Base-by-base conservation (phyloP, 2,113 vertebrate species). In the Ahaetulla prasina region DNA sequence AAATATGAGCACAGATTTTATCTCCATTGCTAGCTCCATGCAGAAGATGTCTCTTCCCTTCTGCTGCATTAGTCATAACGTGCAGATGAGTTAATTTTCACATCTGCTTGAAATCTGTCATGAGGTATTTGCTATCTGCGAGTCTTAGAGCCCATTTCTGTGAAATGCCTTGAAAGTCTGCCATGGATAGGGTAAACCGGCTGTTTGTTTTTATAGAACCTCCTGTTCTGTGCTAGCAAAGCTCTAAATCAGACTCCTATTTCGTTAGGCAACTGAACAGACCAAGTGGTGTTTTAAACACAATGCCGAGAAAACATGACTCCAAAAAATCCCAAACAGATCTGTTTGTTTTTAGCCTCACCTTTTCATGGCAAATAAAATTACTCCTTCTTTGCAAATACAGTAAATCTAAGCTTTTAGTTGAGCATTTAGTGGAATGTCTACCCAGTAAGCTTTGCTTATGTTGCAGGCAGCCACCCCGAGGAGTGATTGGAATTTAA, bases 401-500 rank as follows among this genome's bases (percentile, higher is more conserved):
- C 92, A 96, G 95, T 95, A 97, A 96, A 97, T 95, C 94, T 95
- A 94, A 97, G 96, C 92, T 96, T 97, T 98, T 96, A 97, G 96
- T 96, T 96, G 95, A 97, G 95, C 96, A 90, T 96, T 97, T 97
- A 97, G 95, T 96, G 95, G 95, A 97, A 97, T 89, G 94, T 95
- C 96, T 97, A 98, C 95, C 94, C 97, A 97, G 96, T 97, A 97
- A 98, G 97, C 97, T 97, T 98, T 98, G 97, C 97, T 97, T 97
- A 97, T 97, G 97, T 95, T 98, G 97, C 97, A 98, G 97, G 97
- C 97, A 98, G 97, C 97, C 97, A 98, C 97, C 97, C 98, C 94
- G 97, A 98, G 97, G 97, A 98, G 98, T 98, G 98, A 98, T 98
- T 98, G 97, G 98, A 98, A 98, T 98, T 98, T 98, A 97, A 98